Percentiles rank a stretch among this genome's conserved stretches.
Conservation (phyloP, 1,140 invertebrate species). For the Watersipora subatra region DNA sequence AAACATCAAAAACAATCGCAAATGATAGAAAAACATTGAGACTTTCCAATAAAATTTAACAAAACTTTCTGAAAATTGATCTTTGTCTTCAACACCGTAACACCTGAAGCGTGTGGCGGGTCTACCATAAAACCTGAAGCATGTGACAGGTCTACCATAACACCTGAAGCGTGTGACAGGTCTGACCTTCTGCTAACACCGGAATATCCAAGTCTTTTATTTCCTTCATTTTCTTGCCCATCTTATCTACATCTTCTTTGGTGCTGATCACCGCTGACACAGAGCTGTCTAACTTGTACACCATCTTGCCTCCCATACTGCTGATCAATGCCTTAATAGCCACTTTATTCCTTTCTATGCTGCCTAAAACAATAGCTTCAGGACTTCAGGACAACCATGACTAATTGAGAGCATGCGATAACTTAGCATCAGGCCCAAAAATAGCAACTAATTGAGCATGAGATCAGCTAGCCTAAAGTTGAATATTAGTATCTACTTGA, state of each 20-base stretch:
- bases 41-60: too few relatives aligned
- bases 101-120: too few relatives aligned
- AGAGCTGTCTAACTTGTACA: constrained; percentile 50
- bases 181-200: constrained; percentile 53
- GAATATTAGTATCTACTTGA: too few relatives aligned
- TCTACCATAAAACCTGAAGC: too few relatives aligned
- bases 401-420: background rate
- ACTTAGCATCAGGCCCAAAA: background rate
- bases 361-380: constrained; percentile 61
- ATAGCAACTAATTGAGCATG: background rate
- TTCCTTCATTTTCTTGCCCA: constrained; percentile 50
- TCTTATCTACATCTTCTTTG: constrained; percentile 55
- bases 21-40: too few relatives aligned
- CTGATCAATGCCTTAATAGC: constrained; percentile 55
- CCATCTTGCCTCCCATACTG: constrained; percentile 60
- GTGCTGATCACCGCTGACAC: constrained; percentile 63
- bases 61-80: too few relatives aligned
- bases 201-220: constrained; percentile 58
- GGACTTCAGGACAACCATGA: constrained; percentile 55
- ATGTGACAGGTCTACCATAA: too few relatives aligned
- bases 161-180: background rate
- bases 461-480: background rate
- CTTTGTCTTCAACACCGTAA: too few relatives aligned
- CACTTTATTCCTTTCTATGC: constrained; percentile 45
- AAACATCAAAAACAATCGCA: too few relatives aligned